Evolutionary conservation across 1,140 invertebrate species (phyloP).

Genomic region (Lysiphlebus fabarum): DNA sequence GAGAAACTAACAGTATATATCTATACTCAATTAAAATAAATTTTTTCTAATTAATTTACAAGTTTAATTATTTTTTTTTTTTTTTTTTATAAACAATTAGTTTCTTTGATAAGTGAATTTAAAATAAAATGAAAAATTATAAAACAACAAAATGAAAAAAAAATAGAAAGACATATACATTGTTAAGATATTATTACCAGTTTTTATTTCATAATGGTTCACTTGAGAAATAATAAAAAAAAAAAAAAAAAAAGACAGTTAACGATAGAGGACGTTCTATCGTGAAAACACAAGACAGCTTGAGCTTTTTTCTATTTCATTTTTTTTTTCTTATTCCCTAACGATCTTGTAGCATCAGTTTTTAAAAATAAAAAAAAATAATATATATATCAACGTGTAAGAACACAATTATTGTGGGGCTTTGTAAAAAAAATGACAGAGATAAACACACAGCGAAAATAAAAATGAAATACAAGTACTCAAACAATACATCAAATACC

Average conservation of each 20-base stretch:
- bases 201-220: not conserved
- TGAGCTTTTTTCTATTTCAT: too few relatives aligned
- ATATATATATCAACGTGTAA: conserved; percentile 5
- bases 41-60: too few relatives aligned
- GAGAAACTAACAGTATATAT: too few relatives aligned
- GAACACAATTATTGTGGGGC: conserved; percentile 1
- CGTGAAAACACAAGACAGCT: not conserved
- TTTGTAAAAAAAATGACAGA: not conserved
- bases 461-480: conserved; percentile 8
- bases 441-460: conserved; percentile 26
- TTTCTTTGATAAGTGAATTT: too few relatives aligned
- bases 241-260: not conserved
- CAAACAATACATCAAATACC: too few relatives aligned
- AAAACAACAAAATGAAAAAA: not conserved
- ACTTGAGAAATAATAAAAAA: not conserved
- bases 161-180: not conserved
- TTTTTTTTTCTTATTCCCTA: conserved; percentile 25
- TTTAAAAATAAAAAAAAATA: conserved; percentile 2
- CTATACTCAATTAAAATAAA: too few relatives aligned
- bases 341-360: conserved; percentile 18
- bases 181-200: not conserved
- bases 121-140: too few relatives aligned
- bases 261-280: not conserved
- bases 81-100: too few relatives aligned
- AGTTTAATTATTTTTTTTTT: too few relatives aligned